Evolutionary conservation across 2,113 vertebrate genomes (phyloP), one percentile per base, ranked within the genome.

Genomic region (Meriones unguiculatus): DNA sequence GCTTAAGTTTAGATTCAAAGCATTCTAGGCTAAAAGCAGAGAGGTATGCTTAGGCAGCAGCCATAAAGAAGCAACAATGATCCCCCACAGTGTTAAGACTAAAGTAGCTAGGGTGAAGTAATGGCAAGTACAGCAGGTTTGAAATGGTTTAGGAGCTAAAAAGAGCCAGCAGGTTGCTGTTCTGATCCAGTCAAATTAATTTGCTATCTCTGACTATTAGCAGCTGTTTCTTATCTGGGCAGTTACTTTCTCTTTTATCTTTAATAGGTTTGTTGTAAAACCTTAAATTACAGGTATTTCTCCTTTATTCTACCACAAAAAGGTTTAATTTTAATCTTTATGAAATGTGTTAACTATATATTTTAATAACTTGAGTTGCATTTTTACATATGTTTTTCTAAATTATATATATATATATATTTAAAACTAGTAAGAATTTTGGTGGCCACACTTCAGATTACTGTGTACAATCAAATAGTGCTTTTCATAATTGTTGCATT

Each of bases 141-240:
- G 93, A 97, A 97, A 89, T 92, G 95, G 90, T 95, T 96, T 95
- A 41, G 94, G 86, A 73, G 73, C 77, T 46, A 90, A 95, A 95
- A 75, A 57, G 90, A 91, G 57, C 54, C 92, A 96, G 95, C 88
- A 75, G 81, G 96, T 90, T 95, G 20, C 72, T 97, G 18, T 95
- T 78, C 85, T 94, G 82, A 95, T 97, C 57, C 73, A 94, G 88
- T 96, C 87, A 95, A 93, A 96, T 97, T 91, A 86, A 95, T 96
- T 94, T 97, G 89, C 95, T 94, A 32, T 94, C 78, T 97, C 59
- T 72, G 15, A 94, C 81, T 95, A 78, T 96, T 96, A 96, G 46
- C 54, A 94, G 86, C 54, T 91, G 38, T 38, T 89, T 96, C 69
- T 97, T 89, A 94, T 50, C 89, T 93, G 67, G 32, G 38, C 59